A percentile compares a stretch with the other conserved stretches of the same genome.
Evolutionary conservation across 2,888 invertebrate genomes (phyloP).

Genomic region (Monochamus alternatus): DNA sequence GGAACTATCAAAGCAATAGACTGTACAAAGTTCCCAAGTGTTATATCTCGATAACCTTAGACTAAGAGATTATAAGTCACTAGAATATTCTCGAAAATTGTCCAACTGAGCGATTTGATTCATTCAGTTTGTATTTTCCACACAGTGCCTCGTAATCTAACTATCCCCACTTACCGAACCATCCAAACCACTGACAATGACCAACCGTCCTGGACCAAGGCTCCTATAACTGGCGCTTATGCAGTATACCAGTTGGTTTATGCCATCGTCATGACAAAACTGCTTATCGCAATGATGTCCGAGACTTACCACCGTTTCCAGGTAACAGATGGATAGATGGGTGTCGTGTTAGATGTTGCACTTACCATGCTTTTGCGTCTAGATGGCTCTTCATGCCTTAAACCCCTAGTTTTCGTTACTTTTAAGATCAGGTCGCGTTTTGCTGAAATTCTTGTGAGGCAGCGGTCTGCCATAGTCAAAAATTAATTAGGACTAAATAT

Average conservation of each 20-base stretch:
- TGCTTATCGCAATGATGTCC: slow-evolving; percentile 99
- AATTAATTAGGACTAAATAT: no score
- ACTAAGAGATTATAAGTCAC: no score
- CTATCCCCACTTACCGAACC: slow-evolving; percentile 17
- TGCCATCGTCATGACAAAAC: slow-evolving; percentile 96
- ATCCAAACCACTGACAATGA: slow-evolving; percentile 16
- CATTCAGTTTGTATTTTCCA: slow-evolving; percentile 28
- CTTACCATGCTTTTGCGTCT: slow-evolving; percentile 25
- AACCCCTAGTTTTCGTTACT: background rate
- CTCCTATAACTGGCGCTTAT: slow-evolving; percentile 91
- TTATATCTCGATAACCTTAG: no score
- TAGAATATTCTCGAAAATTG: background rate
- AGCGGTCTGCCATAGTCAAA: background rate
- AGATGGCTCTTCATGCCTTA: slow-evolving; percentile 32
- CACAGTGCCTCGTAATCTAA: slow-evolving; percentile 11
- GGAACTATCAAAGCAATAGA: no score
- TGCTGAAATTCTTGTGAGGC: slow-evolving; percentile 34
- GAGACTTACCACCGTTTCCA: slow-evolving; percentile 99
- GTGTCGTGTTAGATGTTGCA: slow-evolving; percentile 26
- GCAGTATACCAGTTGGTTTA: slow-evolving; percentile 98
- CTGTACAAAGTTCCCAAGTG: no score
- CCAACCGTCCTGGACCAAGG: slow-evolving; percentile 87
- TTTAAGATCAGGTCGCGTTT: background rate
- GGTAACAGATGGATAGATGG: slow-evolving; percentile 76
- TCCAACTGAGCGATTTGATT: slow-evolving; percentile 8